Base-by-base conservation (phyloP, 2,888 invertebrate genomes). In the Cinara cedri region DNA sequence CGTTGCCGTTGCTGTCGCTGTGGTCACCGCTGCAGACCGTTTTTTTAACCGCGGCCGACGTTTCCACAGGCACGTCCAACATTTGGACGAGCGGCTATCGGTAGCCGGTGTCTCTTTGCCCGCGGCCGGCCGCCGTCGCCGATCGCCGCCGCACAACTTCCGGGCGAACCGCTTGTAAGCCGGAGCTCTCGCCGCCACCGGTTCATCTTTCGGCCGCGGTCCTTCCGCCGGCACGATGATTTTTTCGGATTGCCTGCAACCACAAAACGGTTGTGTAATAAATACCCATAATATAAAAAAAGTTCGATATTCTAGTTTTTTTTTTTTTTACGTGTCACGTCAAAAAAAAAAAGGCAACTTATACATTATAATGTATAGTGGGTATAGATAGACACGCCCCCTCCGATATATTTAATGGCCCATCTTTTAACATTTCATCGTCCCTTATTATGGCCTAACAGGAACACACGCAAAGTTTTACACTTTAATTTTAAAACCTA, bases 11-110 rank as follows among this genome's bases (percentile, higher is more conserved):
- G 13, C 14, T 14, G 68, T 24, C 3, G 42, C 24, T 26, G 57
- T 11, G 13, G n/a, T 8, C 19, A 34, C 57, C 46, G 44, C 9
- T 8, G 63, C 42, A 3, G 34, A 8, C 11, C n/a, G 49, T 24
- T 34, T n/a, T 57, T 66, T 57, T n/a, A 57, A 19, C 68, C 76
- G 76, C n/a, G 76, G 76, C 19, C 76, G 66, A 10, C 76, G n/a
- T 57, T 76, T 76, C 76, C 76, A 76, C 19, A 68, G 46, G n/a
- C 65, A 54, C 55, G 75, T 24, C 75, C 75, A 75, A 24, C 54
- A 54, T n/a, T 75, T 65, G 11, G n/a, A 14, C 46, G 34, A 3
- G 1, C 55, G 55, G 44, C 66, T 19, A 13, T 49, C 34, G n/a
- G 11, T 26, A 9, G 51, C 2, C 3, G 54, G 11, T 3, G 65